Percentiles rank a stretch among this genome's conserved stretches.
phyloP scores from a whole-genome alignment of 1,140 invertebrate species.

The Lanistes nyassanus region DNA sequence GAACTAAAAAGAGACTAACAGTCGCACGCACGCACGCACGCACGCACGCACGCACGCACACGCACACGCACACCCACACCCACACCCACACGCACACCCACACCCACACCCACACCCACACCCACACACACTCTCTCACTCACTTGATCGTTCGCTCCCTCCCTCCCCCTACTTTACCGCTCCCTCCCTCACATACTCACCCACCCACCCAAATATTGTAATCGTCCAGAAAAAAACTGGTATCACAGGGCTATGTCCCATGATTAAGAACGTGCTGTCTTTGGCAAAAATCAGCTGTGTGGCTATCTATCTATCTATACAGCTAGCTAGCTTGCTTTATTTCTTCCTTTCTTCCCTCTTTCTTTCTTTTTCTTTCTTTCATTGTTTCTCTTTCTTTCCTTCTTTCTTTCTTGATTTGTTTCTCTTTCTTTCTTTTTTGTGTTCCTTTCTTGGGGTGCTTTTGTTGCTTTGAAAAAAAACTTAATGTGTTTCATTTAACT shows the following conservation, averaged over 20 bases:
- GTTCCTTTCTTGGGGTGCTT: not conserved
- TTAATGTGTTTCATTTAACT: too few species aligned
- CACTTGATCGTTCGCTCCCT: not conserved
- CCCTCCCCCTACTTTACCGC: not conserved
- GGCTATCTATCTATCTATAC: not conserved
- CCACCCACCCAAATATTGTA: not conserved
- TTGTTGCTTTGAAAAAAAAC: not conserved
- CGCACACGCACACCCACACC: conserved; percentile 4
- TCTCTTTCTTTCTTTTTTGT: conserved; percentile 6
- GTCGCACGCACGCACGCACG: not conserved
- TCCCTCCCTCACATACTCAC: not conserved
- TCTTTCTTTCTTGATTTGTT: conserved; percentile 6
- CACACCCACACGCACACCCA: too few species aligned
- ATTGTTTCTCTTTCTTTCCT: conserved; percentile 6
- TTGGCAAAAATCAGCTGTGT: not conserved
- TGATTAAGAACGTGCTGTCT: too few species aligned
- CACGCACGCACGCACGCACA: conserved; percentile 7
- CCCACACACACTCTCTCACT: too few species aligned
- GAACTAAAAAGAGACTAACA: not conserved
- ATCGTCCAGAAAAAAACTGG: not conserved
- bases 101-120: too few species aligned
- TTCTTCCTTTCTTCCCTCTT: not conserved
- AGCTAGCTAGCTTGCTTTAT: not conserved
- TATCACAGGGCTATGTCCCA: too few species aligned
- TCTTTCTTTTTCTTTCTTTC: not conserved